Conservation (phyloP, 2,113 vertebrate genomes). For the Lophotis ruficrista region DNA sequence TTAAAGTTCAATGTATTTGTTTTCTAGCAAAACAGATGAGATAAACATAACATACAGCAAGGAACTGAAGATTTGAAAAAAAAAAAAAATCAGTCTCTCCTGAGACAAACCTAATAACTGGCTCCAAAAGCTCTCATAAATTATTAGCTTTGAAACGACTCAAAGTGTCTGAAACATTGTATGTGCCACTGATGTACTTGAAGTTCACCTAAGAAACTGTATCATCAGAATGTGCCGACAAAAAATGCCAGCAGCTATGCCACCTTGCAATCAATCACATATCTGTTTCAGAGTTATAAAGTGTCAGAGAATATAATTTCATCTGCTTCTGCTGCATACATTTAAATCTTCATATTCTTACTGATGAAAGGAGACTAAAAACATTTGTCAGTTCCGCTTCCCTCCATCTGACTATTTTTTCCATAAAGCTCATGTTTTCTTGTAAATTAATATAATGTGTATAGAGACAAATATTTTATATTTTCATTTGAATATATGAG, state of each 20-base stretch:
- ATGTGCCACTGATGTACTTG: slow-evolving; percentile 70
- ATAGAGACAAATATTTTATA: neutral
- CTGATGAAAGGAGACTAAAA: slow-evolving; percentile 55
- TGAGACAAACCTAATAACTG: slow-evolving; percentile 72
- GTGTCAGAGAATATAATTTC: slow-evolving; percentile 76
- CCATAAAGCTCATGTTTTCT: neutral
- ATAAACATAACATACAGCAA: slow-evolving; percentile 52
- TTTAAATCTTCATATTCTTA: slow-evolving; percentile 70
- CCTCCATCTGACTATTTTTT: neutral
- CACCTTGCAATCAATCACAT: slow-evolving; percentile 76
- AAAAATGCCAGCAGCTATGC: slow-evolving; percentile 72
- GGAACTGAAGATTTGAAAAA: slow-evolving; percentile 55
- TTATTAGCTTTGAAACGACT: slow-evolving; percentile 76
- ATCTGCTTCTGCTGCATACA: slow-evolving; percentile 71
- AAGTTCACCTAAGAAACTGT: slow-evolving; percentile 76
- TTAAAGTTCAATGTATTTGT: slow-evolving; percentile 56
- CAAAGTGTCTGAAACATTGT: slow-evolving; percentile 62
- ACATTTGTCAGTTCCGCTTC: slow-evolving; percentile 38
- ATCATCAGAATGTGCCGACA: slow-evolving; percentile 71
- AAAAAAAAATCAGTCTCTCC: slow-evolving; percentile 64
- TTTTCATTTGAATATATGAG: neutral
- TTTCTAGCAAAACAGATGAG: slow-evolving; percentile 49
- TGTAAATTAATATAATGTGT: neutral
- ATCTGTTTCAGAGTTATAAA: slow-evolving; percentile 75
- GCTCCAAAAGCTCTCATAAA: slow-evolving; percentile 76